A percentile compares a stretch with the other conserved stretches of the same genome.
These are phyloP conservation scores for Cyclura pinguis DNA, from an alignment of 2,797 vertebrate species.

Conservation along the genomic window DNA sequence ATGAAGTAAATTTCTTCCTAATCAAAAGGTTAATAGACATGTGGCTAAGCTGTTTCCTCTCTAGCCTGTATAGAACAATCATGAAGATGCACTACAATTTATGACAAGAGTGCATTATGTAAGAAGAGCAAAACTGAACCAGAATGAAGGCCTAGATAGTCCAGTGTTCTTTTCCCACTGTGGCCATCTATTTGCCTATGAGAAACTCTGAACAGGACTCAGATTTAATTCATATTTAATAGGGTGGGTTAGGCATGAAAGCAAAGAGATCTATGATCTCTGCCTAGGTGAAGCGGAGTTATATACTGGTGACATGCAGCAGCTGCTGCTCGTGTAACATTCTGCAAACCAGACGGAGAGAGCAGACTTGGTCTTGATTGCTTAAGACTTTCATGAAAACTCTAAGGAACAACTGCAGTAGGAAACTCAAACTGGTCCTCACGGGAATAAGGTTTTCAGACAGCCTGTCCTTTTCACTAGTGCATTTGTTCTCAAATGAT, in stretches of 20 bases:
- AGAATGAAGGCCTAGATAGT: too few relatives aligned
- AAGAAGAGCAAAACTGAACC: too few relatives aligned
- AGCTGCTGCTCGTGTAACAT: not conserved
- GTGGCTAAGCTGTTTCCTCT: too few relatives aligned
- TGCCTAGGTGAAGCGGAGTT: not conserved
- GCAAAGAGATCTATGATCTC: not conserved
- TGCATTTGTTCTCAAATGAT: not conserved
- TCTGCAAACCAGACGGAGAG: not conserved
- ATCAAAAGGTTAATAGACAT: not conserved
- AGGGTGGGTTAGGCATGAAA: not conserved
- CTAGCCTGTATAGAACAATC: not conserved
- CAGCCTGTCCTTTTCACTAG: not conserved
- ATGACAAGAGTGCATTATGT: not conserved
- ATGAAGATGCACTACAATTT: not conserved
- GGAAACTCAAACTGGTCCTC: not conserved
- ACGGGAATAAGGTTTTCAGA: not conserved
- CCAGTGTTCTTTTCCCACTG: too few relatives aligned
- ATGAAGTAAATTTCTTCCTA: not conserved
- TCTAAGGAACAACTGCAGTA: not conserved
- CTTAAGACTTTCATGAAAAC: not conserved
- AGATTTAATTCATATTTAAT: not conserved
- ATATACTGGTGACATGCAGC: not conserved
- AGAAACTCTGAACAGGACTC: too few relatives aligned
- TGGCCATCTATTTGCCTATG: too few relatives aligned
- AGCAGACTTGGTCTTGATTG: not conserved